Evolutionary conservation across 1,140 invertebrate genomes (phyloP).

Genomic region (Chrysoperla carnea): DNA sequence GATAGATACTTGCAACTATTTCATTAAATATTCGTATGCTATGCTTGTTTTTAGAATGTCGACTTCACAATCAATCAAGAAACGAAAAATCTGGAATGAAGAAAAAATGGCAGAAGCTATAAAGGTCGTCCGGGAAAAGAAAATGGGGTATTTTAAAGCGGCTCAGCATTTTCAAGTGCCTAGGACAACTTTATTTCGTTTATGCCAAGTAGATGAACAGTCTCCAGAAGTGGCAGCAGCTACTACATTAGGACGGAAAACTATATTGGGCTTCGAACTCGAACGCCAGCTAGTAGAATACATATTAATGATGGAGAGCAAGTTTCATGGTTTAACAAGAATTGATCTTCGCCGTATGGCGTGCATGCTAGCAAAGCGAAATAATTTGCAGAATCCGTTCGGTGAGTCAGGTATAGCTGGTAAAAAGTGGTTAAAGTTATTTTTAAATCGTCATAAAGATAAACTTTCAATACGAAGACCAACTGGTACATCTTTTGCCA

Average conservation of each 20-base stretch:
- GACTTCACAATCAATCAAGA: too few species aligned
- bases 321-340: constrained; percentile 6
- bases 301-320: constrained; percentile 7
- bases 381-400: constrained; percentile 8
- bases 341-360: constrained; percentile 8
- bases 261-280: constrained; percentile 2
- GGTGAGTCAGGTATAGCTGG: constrained; percentile 5
- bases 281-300: constrained; percentile 8
- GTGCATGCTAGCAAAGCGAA: constrained; percentile 6
- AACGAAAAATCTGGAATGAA: too few species aligned
- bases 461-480: constrained; percentile 14
- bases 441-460: constrained; percentile 11
- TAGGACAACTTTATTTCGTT: too few species aligned
- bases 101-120: too few species aligned
- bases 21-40: too few species aligned
- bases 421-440: constrained; percentile 2
- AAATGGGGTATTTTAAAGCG: too few species aligned
- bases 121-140: too few species aligned
- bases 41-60: too few species aligned
- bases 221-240: neutral
- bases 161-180: too few species aligned
- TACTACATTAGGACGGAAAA: neutral
- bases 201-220: neutral
- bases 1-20: too few species aligned
- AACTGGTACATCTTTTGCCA: constrained; percentile 14